phyloP scores from a whole-genome alignment of 2,888 invertebrate genomes.

The Leucania comma region DNA sequence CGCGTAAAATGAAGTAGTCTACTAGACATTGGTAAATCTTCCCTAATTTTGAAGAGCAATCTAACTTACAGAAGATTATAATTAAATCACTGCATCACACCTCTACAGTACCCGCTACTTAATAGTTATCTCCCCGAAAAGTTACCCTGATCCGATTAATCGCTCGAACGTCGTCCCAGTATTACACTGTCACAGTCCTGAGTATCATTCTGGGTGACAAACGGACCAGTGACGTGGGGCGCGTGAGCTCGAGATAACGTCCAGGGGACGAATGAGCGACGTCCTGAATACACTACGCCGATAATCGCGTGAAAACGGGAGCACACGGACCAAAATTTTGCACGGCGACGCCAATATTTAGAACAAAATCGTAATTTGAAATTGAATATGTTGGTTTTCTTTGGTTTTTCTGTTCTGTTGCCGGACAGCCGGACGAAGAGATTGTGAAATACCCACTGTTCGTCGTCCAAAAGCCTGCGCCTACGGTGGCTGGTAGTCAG shows the following conservation, averaged over 20 bases:
- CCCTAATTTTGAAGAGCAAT: neutral
- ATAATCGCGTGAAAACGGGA: conserved; percentile 26
- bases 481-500: too few species aligned
- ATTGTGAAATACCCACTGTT: too few species aligned
- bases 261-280: conserved; percentile 80
- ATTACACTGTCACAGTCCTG: conserved; percentile 68
- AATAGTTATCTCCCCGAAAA: conserved; percentile 55
- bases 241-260: conserved; percentile 80
- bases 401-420: too few species aligned
- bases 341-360: neutral
- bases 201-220: conserved; percentile 76
- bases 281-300: conserved; percentile 76
- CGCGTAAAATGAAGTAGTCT: too few species aligned
- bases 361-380: too few species aligned
- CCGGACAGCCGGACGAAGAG: too few species aligned
- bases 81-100: conserved; percentile 5
- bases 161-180: conserved; percentile 56
- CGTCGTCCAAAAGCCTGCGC: too few species aligned
- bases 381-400: too few species aligned
- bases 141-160: conserved; percentile 59
- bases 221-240: conserved; percentile 76
- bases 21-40: too few species aligned
- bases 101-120: neutral
- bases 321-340: conserved; percentile 8
- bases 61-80: neutral